Evolutionary conservation across 2,888 invertebrate species (phyloP), one percentile per base, ranked within the genome.

Genomic region (Pandemis cinnamomeana): DNA sequence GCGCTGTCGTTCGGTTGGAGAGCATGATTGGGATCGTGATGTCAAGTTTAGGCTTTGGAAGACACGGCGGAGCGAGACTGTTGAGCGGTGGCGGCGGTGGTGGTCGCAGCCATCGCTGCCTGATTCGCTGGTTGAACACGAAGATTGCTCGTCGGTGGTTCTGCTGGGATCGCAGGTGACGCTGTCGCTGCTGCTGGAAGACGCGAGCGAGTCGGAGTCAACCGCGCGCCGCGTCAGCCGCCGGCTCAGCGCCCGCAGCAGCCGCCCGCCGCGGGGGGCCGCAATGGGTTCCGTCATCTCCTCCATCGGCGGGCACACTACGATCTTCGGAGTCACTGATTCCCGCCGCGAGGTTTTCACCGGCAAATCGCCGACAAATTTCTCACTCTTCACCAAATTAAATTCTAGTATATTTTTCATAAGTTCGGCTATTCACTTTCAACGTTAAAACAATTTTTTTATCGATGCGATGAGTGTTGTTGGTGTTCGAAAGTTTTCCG

Each of bases 1-100:
- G 10, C 93, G 87, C 55, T 90, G 84, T 7, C 91, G 87, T 75
- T 93, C 92, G 11, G 88, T 89, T 46, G 95, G 95, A 73, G 95
- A 95, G 86, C 95, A 95, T 62, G 96, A 96, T 69, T 96, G 95
- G 5, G 96, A 96, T 71, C 96, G 95, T 15, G 95, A 93, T 13
- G 95, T 94, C 58, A 96, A 90, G 80, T 95, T 96, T 67, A 97
- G 90, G 80, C 95, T 96, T 86, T 97, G 96, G 84, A 97, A 96
- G 63, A 96, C 96, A 76, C 95, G 95, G n/a, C 96, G 95, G 72
- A 97, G 91, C 60, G 96, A 96, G 46, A 96, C 96, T 1, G 95
- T 95, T 2, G 96, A 95, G 75, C 95, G 94, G 76, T 91, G 88
- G 11, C 91, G 89, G 71, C 89, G 91, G 7, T 87, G 88, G 67